Evolutionary conservation across 2,113 vertebrate genomes (phyloP), one percentile per base, ranked within the genome.

Genomic region (Nesoenas mayeri): DNA sequence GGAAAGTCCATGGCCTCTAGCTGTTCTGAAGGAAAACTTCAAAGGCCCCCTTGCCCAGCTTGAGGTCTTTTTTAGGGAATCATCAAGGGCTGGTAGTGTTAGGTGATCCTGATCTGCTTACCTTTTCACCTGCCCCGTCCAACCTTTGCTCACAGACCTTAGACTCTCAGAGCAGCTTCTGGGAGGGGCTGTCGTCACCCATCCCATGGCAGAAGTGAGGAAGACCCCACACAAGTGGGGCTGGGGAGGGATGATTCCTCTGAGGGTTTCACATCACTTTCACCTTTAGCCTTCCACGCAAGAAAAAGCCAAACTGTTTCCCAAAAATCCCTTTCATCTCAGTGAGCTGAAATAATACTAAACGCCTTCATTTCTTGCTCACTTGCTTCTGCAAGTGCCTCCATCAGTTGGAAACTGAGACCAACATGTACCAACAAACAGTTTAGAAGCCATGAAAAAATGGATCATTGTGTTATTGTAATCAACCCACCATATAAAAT

Each of bases 121-220:
- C 29, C 34, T 11, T 50, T 79, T 44, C 57, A 12, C 40, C 28
- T 77, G 24, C 34, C 24, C 25, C 3, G 0, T 71, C 24, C 48
- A 67, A 1, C 36, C 26, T 71, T 79, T 51, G 22, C 42, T 16
- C 31, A 22, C 42, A 73, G 26, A 69, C 26, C 50, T n/a, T 6
- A 25, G n/a, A n/a, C 12, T 51, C n/a, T 18, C 48, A 44, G 54
- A 91, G 31, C 29, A 69, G 29, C 29, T 57, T 73, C n/a, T 58
- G 44, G 50, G 28, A 73, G 7, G 29, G 18, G 32, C 14, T 3
- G 1, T 22, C 44, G 31, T 57, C 3, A 4, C 42, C n/a, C 0
- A 0, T 73, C 17, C 50, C 1, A 0, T 54, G 19, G 31, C n/a
- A 83, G 65, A 58, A 56, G 24, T 0, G 1, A 61, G 70, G 42